Percentiles rank a stretch among this genome's conserved stretches.
Conservation (phyloP, 2,888 invertebrate species). For the Oscheius myriophilus region DNA sequence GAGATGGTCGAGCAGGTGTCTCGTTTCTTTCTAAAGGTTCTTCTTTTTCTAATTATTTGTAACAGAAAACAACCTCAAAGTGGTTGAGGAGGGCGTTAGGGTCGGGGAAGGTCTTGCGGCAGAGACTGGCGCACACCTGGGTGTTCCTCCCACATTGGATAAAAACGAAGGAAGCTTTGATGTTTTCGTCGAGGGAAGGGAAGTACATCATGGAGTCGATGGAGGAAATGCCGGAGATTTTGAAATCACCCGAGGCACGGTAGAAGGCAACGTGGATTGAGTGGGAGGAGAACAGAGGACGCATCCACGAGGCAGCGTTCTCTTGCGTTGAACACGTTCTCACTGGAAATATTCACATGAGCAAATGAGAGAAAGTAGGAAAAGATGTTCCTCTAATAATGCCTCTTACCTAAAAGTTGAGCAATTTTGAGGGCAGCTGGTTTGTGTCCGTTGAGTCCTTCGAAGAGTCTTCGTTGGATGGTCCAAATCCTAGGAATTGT, state of each 20-base stretch:
- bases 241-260: slow-evolving; percentile 18
- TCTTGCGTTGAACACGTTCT: slow-evolving; percentile 14
- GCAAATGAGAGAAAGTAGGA: neutral
- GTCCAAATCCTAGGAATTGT: slow-evolving; percentile 76
- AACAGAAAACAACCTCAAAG: slow-evolving; percentile 33
- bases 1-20: slow-evolving; percentile 39
- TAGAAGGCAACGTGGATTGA: slow-evolving; percentile 38
- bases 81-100: slow-evolving; percentile 30
- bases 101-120: slow-evolving; percentile 36
- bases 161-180: slow-evolving; percentile 35
- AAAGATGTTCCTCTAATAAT: too few relatives aligned
- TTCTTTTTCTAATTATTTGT: neutral
- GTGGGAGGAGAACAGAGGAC: slow-evolving; percentile 20
- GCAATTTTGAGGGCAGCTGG: slow-evolving; percentile 22
- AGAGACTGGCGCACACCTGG: slow-evolving; percentile 34
- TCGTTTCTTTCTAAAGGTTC: slow-evolving; percentile 34
- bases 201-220: slow-evolving; percentile 20
- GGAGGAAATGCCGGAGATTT: slow-evolving; percentile 10
- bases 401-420: slow-evolving; percentile 23
- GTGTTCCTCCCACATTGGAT: slow-evolving; percentile 37
- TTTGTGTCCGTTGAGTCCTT: slow-evolving; percentile 47
- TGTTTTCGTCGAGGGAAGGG: slow-evolving; percentile 22
- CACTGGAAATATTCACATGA: slow-evolving; percentile 7
- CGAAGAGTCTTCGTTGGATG: slow-evolving; percentile 74
- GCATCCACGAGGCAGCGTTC: slow-evolving; percentile 6